phyloP scores from a whole-genome alignment of 2,888 invertebrate genomes.

The Lymantria monacha region DNA sequence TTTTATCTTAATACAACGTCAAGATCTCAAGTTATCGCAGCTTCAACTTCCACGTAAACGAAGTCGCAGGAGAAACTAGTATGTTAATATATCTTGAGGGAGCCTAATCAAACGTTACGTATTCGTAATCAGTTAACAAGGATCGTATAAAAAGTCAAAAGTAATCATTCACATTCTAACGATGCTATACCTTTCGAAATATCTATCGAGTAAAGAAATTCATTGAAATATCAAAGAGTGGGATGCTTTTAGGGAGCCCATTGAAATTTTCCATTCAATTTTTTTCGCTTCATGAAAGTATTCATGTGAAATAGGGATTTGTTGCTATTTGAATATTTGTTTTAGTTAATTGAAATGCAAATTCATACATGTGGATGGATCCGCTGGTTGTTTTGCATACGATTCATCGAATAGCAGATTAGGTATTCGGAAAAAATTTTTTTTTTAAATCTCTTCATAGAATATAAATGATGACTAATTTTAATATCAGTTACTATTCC shows the following conservation, averaged over 20 bases:
- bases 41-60: too few relatives aligned
- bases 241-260: constrained; percentile 5
- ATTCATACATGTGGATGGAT: neutral
- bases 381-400: neutral
- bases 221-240: constrained; percentile 16
- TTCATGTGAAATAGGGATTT: constrained; percentile 1
- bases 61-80: too few relatives aligned
- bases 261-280: constrained; percentile 3
- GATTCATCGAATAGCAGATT: neutral
- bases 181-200: constrained; percentile 30
- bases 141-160: neutral
- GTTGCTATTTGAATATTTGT: neutral
- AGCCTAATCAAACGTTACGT: constrained; percentile 1
- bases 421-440: neutral
- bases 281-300: constrained; percentile 1
- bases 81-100: neutral
- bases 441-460: neutral
- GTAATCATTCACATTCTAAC: constrained; percentile 23
- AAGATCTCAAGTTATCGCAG: too few relatives aligned
- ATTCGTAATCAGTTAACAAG: constrained; percentile 2
- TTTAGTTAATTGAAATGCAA: neutral
- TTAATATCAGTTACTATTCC: too few relatives aligned
- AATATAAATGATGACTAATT: neutral
- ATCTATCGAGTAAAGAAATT: constrained; percentile 20
- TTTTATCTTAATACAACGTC: too few relatives aligned